These are phyloP conservation scores for Forficula auricularia DNA, from an alignment of 1,140 invertebrate species.

Conservation along the genomic window DNA sequence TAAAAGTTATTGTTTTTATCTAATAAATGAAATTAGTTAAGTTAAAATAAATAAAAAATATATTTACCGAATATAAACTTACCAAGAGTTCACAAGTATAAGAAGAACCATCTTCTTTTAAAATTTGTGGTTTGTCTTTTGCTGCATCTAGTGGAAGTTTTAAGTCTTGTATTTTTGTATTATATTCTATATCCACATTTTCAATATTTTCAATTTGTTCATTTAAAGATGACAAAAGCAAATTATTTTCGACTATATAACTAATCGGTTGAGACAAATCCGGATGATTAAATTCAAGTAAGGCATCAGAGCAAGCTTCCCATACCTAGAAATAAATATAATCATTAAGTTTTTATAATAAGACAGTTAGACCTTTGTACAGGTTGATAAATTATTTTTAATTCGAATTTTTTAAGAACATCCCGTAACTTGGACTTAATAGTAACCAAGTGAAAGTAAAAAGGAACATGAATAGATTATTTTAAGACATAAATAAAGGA, in stretches of 20 bases:
- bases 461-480: too few species aligned
- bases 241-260: slow-evolving; percentile 88
- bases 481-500: too few species aligned
- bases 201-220: slow-evolving; percentile 30
- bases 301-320: slow-evolving; percentile 75
- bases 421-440: too few species aligned
- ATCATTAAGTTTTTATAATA: slow-evolving; percentile 4
- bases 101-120: slow-evolving; percentile 33
- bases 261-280: slow-evolving; percentile 54
- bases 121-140: slow-evolving; percentile 24
- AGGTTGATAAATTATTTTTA: not conserved
- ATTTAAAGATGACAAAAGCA: slow-evolving; percentile 57
- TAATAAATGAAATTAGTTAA: too few species aligned
- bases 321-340: slow-evolving; percentile 46
- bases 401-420: too few species aligned
- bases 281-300: slow-evolving; percentile 68
- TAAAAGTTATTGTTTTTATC: too few species aligned
- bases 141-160: slow-evolving; percentile 23
- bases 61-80: too few species aligned
- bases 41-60: too few species aligned
- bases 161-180: slow-evolving; percentile 33
- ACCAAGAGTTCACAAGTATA: slow-evolving; percentile 41
- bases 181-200: slow-evolving; percentile 30
- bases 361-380: slow-evolving; percentile 1
- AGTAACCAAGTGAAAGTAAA: too few species aligned